A percentile compares a stretch with the other conserved stretches of the same genome.
phyloP scores from a whole-genome alignment of 2,888 invertebrate genomes.

The Penaeus monodon region DNA sequence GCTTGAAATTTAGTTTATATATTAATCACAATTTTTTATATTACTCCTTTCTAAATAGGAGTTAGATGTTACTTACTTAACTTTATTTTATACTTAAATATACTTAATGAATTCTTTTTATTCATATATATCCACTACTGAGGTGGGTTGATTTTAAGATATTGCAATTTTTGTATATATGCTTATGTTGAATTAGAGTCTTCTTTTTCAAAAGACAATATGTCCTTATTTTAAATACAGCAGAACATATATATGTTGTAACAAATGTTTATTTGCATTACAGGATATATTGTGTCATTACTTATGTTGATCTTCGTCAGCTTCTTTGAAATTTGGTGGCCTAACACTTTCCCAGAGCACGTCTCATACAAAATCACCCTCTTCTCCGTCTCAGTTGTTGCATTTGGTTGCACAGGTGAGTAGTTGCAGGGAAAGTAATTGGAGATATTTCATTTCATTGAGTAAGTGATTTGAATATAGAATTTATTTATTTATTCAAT shows the following conservation, averaged over 20 bases:
- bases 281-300: conserved; percentile 85
- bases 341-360: conserved; percentile 80
- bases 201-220: too few relatives aligned
- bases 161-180: neutral
- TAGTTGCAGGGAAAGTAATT: neutral
- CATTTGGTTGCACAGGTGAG: conserved; percentile 86
- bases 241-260: neutral
- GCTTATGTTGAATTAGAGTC: too few relatives aligned
- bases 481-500: too few relatives aligned
- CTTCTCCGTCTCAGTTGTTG: conserved; percentile 85
- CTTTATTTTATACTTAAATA: too few relatives aligned
- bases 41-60: too few relatives aligned
- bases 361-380: conserved; percentile 87
- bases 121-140: neutral
- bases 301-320: conserved; percentile 86
- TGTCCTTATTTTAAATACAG: neutral
- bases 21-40: too few relatives aligned
- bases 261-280: conserved; percentile 65
- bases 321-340: conserved; percentile 86
- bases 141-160: neutral
- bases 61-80: too few relatives aligned
- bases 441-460: neutral
- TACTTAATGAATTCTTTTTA: too few relatives aligned
- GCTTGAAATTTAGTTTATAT: too few relatives aligned
- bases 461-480: neutral